Percentiles rank a stretch among this genome's conserved stretches.
Evolutionary conservation across 2,797 vertebrate genomes (phyloP).

Genomic region (Syngnathus rostellatus): DNA sequence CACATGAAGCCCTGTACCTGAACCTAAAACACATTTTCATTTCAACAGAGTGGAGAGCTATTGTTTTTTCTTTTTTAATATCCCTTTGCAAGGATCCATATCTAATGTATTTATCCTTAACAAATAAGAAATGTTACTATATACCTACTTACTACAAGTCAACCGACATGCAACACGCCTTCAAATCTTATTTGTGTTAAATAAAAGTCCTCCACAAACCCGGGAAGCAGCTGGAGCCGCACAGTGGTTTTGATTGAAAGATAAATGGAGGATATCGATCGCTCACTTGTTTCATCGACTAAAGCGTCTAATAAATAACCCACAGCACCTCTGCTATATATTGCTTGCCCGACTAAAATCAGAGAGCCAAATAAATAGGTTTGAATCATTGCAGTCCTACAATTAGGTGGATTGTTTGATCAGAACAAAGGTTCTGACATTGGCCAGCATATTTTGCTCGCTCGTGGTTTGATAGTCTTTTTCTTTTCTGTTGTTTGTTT

Average conservation of each 20-base stretch:
- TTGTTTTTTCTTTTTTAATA: slow-evolving; percentile 11
- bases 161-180: not conserved
- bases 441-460: not conserved
- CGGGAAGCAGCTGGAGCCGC: not conserved
- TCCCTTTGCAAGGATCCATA: not conserved
- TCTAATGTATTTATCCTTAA: not conserved
- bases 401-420: not conserved
- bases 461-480: no score
- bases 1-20: slow-evolving; percentile 29
- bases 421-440: not conserved
- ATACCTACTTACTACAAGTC: not conserved
- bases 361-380: not conserved
- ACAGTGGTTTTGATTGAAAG: not conserved
- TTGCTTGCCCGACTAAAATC: not conserved
- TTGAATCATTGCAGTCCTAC: not conserved
- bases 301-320: not conserved
- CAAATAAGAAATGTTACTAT: not conserved
- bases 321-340: not conserved
- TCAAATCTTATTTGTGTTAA: slow-evolving; percentile 1
- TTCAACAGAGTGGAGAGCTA: slow-evolving; percentile 19
- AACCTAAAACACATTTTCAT: slow-evolving; percentile 32
- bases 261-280: slow-evolving; percentile 1
- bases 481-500: no score
- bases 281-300: not conserved
- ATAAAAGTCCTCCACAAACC: not conserved